phyloP scores from a whole-genome alignment of 2,797 vertebrate species.

The Sternotherus odoratus region DNA sequence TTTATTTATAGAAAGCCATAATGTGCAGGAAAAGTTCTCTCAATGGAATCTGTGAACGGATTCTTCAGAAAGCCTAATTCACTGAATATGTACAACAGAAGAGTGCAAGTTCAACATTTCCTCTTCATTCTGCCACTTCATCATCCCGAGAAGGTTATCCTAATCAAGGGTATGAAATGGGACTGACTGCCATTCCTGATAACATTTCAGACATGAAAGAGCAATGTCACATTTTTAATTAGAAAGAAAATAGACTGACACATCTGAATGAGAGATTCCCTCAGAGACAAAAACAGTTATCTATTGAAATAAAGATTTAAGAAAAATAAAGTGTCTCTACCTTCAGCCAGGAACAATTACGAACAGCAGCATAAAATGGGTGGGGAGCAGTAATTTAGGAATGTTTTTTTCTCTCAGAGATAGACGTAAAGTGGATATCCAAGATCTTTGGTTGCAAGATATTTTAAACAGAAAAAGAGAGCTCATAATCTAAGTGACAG shows the following conservation, averaged over 20 bases:
- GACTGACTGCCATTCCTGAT: neutral
- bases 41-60: neutral
- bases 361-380: neutral
- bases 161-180: slow-evolving; percentile 3
- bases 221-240: slow-evolving; percentile 23
- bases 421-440: neutral
- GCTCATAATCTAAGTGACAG: neutral
- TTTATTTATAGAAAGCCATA: neutral
- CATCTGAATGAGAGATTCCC: neutral
- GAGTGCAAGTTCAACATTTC: neutral
- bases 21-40: rapidly evolving
- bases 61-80: neutral
- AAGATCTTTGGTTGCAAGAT: neutral
- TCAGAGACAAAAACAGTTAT: neutral
- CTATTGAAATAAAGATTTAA: slow-evolving; percentile 15
- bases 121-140: slow-evolving; percentile 14
- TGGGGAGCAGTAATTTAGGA: neutral
- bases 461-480: neutral
- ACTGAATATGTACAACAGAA: neutral
- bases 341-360: neutral
- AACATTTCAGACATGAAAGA: neutral
- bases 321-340: neutral
- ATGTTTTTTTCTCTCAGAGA: neutral
- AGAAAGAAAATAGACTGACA: neutral
- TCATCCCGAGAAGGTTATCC: slow-evolving; percentile 35